Evolutionary conservation across 2,113 vertebrate species (phyloP).

Genomic region (Eptatretus burgeri): DNA sequence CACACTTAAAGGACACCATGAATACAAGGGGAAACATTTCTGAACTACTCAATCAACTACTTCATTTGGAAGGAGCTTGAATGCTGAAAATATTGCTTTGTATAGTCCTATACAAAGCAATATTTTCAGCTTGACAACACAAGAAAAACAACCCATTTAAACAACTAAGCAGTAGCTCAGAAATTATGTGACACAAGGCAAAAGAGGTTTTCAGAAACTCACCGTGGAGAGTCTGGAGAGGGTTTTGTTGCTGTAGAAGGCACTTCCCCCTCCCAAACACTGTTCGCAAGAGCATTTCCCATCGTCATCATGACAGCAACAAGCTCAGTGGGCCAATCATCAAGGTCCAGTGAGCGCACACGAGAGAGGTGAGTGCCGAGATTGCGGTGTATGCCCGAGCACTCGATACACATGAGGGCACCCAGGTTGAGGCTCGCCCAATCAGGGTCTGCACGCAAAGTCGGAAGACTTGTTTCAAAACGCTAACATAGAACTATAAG

Average conservation of each 20-base stretch:
- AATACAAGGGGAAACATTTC: too few species aligned
- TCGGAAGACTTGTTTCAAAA: too few species aligned
- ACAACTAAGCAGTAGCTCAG: too few species aligned
- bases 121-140: too few species aligned
- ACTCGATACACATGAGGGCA: slow-evolving; percentile 88
- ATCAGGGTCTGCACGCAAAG: slow-evolving; percentile 33
- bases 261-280: slow-evolving; percentile 54
- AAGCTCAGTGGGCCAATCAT: slow-evolving; percentile 81
- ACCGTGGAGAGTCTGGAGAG: slow-evolving; percentile 49
- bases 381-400: slow-evolving; percentile 87
- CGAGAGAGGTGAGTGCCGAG: slow-evolving; percentile 73
- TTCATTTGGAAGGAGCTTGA: too few species aligned
- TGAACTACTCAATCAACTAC: too few species aligned
- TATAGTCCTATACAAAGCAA: too few species aligned
- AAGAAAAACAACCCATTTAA: too few species aligned
- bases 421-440: slow-evolving; percentile 92
- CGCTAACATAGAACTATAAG: too few species aligned
- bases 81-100: too few species aligned
- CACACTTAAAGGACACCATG: too few species aligned
- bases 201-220: background rate
- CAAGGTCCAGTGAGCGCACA: slow-evolving; percentile 72
- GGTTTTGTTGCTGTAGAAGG: slow-evolving; percentile 51
- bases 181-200: too few species aligned
- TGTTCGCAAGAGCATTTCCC: slow-evolving; percentile 71
- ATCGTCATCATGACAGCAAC: slow-evolving; percentile 78